Conservation (phyloP, 2,888 invertebrate genomes). For the Tetragonula carbonaria region DNA sequence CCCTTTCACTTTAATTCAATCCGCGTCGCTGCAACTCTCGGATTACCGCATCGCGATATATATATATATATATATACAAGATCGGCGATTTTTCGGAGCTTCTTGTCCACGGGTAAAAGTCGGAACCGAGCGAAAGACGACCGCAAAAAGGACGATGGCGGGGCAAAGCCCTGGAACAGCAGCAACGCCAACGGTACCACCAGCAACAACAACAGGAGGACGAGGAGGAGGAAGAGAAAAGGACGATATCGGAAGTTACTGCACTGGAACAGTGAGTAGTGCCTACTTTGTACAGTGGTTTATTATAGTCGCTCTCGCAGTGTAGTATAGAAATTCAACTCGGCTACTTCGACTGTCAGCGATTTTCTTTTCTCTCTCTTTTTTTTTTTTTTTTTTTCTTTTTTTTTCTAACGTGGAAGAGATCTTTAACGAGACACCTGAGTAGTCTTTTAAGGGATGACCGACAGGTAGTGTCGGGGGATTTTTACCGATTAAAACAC, state of each 20-base stretch:
- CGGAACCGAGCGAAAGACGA: constrained; percentile 5
- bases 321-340: background rate
- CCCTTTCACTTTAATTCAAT: constrained; percentile 53
- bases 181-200: background rate
- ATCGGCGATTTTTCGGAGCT: constrained; percentile 49
- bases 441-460: too few relatives aligned
- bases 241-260: constrained; percentile 62
- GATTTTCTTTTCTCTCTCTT: background rate
- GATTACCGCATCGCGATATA: constrained; percentile 32
- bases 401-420: too few relatives aligned
- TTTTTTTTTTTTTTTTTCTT: too few relatives aligned
- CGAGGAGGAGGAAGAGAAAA: constrained; percentile 16
- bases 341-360: background rate
- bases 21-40: constrained; percentile 42
- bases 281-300: background rate
- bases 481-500: too few relatives aligned
- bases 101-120: constrained; percentile 59
- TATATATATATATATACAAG: constrained; percentile 10
- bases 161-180: constrained; percentile 18
- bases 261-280: constrained; percentile 42
- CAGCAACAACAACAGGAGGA: background rate
- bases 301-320: background rate
- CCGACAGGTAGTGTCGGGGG: too few relatives aligned
- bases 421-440: too few relatives aligned
- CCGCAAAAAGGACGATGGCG: constrained; percentile 38